Percentiles rank a stretch among this genome's conserved stretches.
Conservation (phyloP, 2,113 vertebrate genomes). For the Opisthocomus hoazin region DNA sequence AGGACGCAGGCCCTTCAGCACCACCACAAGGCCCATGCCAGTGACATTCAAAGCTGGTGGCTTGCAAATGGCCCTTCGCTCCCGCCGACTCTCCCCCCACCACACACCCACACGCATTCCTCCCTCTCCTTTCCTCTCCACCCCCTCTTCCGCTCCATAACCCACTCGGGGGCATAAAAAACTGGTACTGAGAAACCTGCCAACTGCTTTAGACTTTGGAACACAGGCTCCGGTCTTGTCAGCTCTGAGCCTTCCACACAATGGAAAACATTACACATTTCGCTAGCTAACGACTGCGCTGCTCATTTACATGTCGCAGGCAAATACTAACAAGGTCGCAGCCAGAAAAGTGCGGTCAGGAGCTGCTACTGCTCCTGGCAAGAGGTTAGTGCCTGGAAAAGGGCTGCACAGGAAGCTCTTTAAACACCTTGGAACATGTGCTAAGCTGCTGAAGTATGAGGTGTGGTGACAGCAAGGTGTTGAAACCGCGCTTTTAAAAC, state of each 20-base stretch:
- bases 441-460: conserved; percentile 67
- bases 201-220: conserved; percentile 68
- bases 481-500: conserved; percentile 42
- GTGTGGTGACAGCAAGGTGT: conserved; percentile 63
- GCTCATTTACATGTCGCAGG: conserved; percentile 61
- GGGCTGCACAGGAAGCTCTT: not conserved
- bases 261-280: conserved; percentile 30
- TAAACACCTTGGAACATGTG: conserved; percentile 60
- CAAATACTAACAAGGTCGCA: conserved; percentile 58
- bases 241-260: conserved; percentile 40
- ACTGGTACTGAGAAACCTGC: conserved; percentile 70
- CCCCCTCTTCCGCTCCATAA: conserved; percentile 46
- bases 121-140: conserved; percentile 38
- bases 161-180: conserved; percentile 70
- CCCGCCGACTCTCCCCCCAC: conserved; percentile 26
- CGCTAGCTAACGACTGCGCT: not conserved
- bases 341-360: conserved; percentile 51
- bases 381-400: not conserved
- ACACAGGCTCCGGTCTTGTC: not conserved
- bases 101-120: conserved; percentile 14
- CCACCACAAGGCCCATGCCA: conserved; percentile 81
- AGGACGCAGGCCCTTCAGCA: conserved; percentile 76
- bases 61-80: conserved; percentile 73
- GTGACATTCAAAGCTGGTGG: conserved; percentile 82
- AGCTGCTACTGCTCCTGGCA: conserved; percentile 58